phyloP scores from a whole-genome alignment of 2,113 vertebrate species.

The Suncus etruscus region DNA sequence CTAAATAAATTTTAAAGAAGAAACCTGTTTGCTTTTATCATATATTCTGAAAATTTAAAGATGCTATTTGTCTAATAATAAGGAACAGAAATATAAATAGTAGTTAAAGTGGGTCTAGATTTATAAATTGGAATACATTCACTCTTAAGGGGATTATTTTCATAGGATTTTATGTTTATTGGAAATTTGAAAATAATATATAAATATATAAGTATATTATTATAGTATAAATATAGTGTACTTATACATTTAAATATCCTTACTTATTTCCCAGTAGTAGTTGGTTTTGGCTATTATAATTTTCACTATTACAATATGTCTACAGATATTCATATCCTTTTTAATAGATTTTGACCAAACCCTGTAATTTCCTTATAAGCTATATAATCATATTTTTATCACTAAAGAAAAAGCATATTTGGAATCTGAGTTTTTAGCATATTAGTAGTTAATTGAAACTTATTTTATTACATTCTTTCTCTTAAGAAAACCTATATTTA shows the following conservation, averaged over 20 bases:
- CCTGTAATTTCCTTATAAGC: not conserved
- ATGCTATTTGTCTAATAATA: not conserved
- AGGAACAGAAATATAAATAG: not conserved
- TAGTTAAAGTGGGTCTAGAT: fast-evolving
- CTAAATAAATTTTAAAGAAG: not conserved
- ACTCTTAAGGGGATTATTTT: not conserved
- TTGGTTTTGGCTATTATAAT: not conserved
- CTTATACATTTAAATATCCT: not conserved
- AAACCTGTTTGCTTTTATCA: not conserved
- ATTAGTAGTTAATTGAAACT: no score
- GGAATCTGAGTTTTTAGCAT: no score
- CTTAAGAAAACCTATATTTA: no score
- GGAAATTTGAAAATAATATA: no score
- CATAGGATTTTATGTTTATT: no score
- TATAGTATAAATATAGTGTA: no score
- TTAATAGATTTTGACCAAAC: not conserved
- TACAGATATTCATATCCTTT: not conserved
- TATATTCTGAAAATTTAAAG: not conserved
- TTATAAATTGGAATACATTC: not conserved
- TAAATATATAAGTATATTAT: no score
- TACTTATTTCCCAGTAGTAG: not conserved
- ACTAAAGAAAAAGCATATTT: not conserved
- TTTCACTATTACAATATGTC: slow-evolving; percentile 12
- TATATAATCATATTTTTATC: not conserved
- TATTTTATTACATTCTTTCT: no score